These are phyloP conservation scores for Pristionchus fissidentatus DNA, from an alignment of 2,888 invertebrate genomes.

Conservation along the genomic window DNA sequence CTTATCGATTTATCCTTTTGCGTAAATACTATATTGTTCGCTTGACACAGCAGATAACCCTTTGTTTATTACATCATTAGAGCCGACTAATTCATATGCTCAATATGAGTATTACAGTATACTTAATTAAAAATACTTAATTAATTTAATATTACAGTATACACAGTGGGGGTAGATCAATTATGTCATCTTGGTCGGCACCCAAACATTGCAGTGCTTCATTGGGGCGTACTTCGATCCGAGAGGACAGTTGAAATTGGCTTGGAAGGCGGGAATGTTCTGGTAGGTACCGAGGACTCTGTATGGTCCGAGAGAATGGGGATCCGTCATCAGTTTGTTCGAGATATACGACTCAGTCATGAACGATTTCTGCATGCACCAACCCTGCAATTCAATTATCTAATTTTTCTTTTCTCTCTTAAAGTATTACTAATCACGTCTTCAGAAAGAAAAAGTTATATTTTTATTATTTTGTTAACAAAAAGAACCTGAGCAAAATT, in stretches of 20 bases:
- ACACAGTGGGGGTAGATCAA: no score
- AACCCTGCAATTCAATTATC: slow-evolving; percentile 55
- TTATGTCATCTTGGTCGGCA: slow-evolving; percentile 25
- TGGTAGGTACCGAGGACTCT: slow-evolving; percentile 70
- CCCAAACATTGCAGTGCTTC: slow-evolving; percentile 71
- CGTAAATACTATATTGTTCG: no score
- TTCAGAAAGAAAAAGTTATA: neutral
- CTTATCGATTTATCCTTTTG: no score
- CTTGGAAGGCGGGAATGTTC: slow-evolving; percentile 73
- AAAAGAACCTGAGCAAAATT: slow-evolving; percentile 63
- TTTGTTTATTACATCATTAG: no score
- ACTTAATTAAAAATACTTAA: no score
- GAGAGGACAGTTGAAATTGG: slow-evolving; percentile 67
- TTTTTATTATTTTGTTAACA: neutral
- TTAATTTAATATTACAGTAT: no score
- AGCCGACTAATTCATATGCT: no score
- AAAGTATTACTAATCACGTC: neutral
- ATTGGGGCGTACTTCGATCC: slow-evolving; percentile 64
- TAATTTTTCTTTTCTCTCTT: no score
- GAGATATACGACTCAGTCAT: slow-evolving; percentile 55
- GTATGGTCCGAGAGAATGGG: slow-evolving; percentile 69
- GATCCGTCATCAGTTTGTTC: slow-evolving; percentile 65
- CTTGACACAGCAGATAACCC: no score
- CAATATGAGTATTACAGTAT: no score
- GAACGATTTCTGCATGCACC: slow-evolving; percentile 62